phyloP scores from a whole-genome alignment of 2,888 invertebrate species.

The Drosophila borealis region DNA sequence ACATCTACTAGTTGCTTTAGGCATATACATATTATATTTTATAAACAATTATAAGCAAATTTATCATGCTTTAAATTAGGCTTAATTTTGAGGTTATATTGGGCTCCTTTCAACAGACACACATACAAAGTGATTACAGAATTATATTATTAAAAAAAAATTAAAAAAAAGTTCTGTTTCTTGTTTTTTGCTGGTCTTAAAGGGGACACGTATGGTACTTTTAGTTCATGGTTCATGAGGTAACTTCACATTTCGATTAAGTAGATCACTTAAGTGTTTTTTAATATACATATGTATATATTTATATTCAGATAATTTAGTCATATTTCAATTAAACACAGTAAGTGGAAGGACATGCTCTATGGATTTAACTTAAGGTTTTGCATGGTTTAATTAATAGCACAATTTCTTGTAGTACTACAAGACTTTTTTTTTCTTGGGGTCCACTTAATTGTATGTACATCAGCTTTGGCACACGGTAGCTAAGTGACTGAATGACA shows the following conservation, averaged over 20 bases:
- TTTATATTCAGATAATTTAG: neutral
- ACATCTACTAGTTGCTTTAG: no score
- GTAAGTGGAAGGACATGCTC: neutral
- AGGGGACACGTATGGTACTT: no score
- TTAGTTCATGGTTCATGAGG: neutral
- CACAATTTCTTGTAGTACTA: neutral
- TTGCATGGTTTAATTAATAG: neutral
- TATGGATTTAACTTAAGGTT: neutral
- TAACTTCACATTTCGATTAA: constrained; percentile 8
- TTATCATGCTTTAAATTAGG: no score
- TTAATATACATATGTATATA: no score
- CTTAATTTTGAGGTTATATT: no score
- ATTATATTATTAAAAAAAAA: no score
- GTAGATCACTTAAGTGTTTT: neutral
- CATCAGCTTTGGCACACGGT: constrained; percentile 19
- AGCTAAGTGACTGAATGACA: constrained; percentile 24
- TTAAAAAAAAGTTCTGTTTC: no score
- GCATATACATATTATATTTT: no score
- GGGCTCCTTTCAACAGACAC: no score
- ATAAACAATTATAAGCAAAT: no score
- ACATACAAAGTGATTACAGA: no score
- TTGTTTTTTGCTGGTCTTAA: no score
- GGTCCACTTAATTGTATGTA: constrained; percentile 1
- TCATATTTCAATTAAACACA: neutral
- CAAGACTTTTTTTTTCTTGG: neutral